phyloP scores from a whole-genome alignment of 2,113 vertebrate genomes.

The Nansenia antarctica region DNA sequence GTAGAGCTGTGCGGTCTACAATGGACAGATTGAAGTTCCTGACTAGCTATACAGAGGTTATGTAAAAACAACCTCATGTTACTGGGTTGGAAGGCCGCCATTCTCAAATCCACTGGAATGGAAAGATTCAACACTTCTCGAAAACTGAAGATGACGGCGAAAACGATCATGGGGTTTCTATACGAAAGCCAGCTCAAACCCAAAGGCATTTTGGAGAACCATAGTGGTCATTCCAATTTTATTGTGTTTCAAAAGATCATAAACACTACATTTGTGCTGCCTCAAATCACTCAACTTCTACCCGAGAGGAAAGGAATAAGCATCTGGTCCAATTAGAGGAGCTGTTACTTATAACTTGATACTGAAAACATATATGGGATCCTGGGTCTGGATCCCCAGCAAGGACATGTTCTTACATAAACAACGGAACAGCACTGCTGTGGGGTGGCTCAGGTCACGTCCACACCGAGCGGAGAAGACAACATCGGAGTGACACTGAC shows the following conservation, averaged over 20 bases:
- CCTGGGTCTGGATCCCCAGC: neutral
- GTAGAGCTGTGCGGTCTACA: neutral
- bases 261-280: neutral
- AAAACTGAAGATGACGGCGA: neutral
- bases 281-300: neutral
- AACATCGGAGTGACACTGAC: neutral
- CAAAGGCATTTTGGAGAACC: neutral
- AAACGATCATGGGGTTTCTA: neutral
- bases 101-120: neutral
- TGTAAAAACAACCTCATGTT: neutral
- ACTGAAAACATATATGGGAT: no score
- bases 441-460: neutral
- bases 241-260: neutral
- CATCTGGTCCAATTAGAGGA: neutral
- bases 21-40: neutral
- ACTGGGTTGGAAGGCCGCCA: neutral
- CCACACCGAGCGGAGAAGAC: neutral
- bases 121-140: neutral
- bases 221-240: neutral
- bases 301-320: neutral
- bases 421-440: neutral
- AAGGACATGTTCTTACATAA: neutral
- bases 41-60: neutral
- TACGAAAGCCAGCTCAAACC: neutral
- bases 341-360: neutral